Conservation (phyloP, 2,113 vertebrate species). For the Chamaea fasciata region DNA sequence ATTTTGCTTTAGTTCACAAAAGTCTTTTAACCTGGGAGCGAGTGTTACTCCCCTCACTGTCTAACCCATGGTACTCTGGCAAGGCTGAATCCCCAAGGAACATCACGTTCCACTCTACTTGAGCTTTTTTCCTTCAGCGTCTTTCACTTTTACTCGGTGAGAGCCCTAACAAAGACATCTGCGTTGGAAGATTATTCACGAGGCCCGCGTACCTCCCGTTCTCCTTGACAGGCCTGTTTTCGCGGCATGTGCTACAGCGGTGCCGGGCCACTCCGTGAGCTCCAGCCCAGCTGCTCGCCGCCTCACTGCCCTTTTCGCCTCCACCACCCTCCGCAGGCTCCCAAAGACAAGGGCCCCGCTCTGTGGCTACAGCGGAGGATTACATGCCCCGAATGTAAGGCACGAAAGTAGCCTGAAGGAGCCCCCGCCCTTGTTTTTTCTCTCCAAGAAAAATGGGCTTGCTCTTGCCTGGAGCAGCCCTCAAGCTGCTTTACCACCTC, state of each 20-base stretch:
- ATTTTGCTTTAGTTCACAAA: not conserved
- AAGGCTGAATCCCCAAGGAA: not conserved
- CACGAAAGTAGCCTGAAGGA: not conserved
- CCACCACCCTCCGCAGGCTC: not conserved
- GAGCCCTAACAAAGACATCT: not conserved
- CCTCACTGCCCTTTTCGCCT: not conserved
- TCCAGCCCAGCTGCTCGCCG: not conserved
- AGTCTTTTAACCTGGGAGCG: not conserved
- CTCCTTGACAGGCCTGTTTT: not conserved
- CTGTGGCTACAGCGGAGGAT: not conserved
- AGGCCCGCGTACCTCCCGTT: not conserved
- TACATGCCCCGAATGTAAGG: not conserved
- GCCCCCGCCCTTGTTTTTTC: too few relatives aligned
- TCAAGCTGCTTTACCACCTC: not conserved
- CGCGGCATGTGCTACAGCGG: accelerated
- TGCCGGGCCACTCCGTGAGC: not conserved
- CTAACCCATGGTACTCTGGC: not conserved
- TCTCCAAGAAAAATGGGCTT: not conserved
- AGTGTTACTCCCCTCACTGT: not conserved
- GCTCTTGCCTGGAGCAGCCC: not conserved
- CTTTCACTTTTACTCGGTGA: not conserved
- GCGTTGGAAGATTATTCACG: not conserved
- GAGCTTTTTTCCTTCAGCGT: not conserved
- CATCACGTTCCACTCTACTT: not conserved
- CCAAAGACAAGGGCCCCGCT: not conserved